Percentiles rank a stretch among this genome's conserved stretches.
These are phyloP conservation scores for Philaenus spumarius DNA, from an alignment of 1,140 invertebrate species.

Conservation along the genomic window DNA sequence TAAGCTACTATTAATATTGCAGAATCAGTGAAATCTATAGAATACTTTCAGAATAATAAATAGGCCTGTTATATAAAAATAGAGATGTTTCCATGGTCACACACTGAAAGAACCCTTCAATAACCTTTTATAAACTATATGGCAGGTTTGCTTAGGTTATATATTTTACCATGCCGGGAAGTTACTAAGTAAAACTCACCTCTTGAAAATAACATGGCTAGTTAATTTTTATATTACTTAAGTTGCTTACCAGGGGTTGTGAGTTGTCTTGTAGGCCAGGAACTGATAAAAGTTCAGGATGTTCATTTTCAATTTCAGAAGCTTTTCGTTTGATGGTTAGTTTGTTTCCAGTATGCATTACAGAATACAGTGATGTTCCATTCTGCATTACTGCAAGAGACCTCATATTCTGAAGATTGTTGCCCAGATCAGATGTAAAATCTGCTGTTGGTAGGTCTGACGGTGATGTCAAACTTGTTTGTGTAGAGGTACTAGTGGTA, in stretches of 20 bases:
- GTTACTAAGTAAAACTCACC: no score
- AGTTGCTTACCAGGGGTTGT: not conserved
- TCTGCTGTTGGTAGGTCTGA: conserved; percentile 4
- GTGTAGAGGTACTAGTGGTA: conserved; percentile 55
- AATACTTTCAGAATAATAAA: no score
- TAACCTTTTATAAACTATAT: no score
- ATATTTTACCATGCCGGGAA: no score
- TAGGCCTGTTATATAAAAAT: no score
- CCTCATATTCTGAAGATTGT: conserved; percentile 23
- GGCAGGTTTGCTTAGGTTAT: no score
- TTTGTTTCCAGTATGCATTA: conserved; percentile 72
- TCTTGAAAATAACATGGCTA: no score
- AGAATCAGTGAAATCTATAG: no score
- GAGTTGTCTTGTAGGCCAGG: not conserved
- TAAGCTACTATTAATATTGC: no score
- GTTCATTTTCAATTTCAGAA: conserved; percentile 39
- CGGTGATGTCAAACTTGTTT: conserved; percentile 39
- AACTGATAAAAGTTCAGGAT: not conserved
- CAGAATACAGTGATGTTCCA: conserved; percentile 66
- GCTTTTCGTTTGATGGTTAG: conserved; percentile 75
- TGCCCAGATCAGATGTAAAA: conserved; percentile 15
- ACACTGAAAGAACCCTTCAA: no score
- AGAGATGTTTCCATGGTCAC: no score
- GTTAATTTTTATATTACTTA: no score
- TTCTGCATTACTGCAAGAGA: conserved; percentile 49